Evolutionary conservation across 2,888 invertebrate species (phyloP).

Genomic region (Proisotoma minuta): DNA sequence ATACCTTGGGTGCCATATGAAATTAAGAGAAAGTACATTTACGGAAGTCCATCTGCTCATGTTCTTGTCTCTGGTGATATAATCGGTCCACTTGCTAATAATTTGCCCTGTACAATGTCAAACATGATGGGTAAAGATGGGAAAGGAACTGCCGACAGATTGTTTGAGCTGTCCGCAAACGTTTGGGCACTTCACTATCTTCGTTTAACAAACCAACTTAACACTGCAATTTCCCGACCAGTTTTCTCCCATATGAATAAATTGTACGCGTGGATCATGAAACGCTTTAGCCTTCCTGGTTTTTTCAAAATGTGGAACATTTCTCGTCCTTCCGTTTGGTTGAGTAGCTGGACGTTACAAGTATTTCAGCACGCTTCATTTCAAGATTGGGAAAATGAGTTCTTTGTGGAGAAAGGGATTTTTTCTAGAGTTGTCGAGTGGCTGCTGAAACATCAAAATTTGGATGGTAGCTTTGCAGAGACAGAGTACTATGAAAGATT

Average conservation of each 20-base stretch:
- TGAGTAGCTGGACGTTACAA: slow-evolving; percentile 56
- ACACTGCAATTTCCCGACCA: slow-evolving; percentile 49
- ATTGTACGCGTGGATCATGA: slow-evolving; percentile 50
- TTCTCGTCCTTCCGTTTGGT: slow-evolving; percentile 52
- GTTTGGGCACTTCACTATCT: slow-evolving; percentile 57
- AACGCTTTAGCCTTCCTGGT: slow-evolving; percentile 49
- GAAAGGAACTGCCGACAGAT: slow-evolving; percentile 55
- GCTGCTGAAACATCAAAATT: slow-evolving; percentile 50
- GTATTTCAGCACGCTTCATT: slow-evolving; percentile 54
- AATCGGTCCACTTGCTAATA: slow-evolving; percentile 53
- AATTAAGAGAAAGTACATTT: slow-evolving; percentile 55
- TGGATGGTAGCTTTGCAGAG: slow-evolving; percentile 49
- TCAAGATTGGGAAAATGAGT: slow-evolving; percentile 57
- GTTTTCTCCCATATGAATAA: slow-evolving; percentile 51
- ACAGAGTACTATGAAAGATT: slow-evolving; percentile 33
- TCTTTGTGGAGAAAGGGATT: slow-evolving; percentile 55
- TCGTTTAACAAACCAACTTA: slow-evolving; percentile 55
- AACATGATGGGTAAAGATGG: slow-evolving; percentile 52
- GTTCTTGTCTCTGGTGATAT: slow-evolving; percentile 57
- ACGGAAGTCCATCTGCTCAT: slow-evolving; percentile 55
- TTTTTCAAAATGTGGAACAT: slow-evolving; percentile 52
- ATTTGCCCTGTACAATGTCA: slow-evolving; percentile 49
- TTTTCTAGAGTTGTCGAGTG: slow-evolving; percentile 50
- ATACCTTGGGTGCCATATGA: slow-evolving; percentile 55
- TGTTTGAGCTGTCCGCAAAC: slow-evolving; percentile 57